Base-by-base conservation (phyloP, 2,797 vertebrate species). In the Ispidina lecontei region DNA sequence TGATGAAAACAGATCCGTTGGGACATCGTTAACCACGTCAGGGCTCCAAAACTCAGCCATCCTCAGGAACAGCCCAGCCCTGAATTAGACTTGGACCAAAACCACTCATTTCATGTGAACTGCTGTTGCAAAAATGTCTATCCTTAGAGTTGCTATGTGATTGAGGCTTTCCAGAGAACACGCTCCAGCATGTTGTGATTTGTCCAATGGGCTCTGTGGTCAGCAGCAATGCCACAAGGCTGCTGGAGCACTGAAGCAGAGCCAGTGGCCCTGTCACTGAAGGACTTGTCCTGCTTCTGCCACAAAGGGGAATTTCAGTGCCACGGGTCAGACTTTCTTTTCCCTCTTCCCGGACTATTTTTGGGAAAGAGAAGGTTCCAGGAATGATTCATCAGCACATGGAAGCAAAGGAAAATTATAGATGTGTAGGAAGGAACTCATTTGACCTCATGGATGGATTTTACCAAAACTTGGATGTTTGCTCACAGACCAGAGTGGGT, bases 151-250 rank as follows among this genome's bases (percentile, higher is more conserved):
- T 90, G 51, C 80, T 87, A 26, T 82, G 80, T 86, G 41, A 87
- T 91, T 94, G 86, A 33, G 49, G 71, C 68, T 84, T 93, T 90
- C 55, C 68, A 75, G 64, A 88, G 87, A 87, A 47, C 80, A 87
- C 3, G 2, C 13, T 86, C 29, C 5, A 86, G 70, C 10, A 64
- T 87, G 81, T 79, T 90, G 41, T 3, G 37, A 85, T 84, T 51
- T 84, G 58, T 77, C 62, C 93, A n/a, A 82, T 43, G 63, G 56
- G 67, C 74, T 33, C 64, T 54, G 21, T 87, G 85, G 78, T 89
- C 80, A 91, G 90, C 47, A 93, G 44, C 51, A 56, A 39, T 55
- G 52, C 93, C 90, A n/a, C 94, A 72, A 69, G 69, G 46, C 85
- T 74, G 56, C 71, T 67, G 41, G 63, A 74, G 68, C 4, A 2